phyloP scores from a whole-genome alignment of 2,888 invertebrate species.

The Lydus trimaculatus region DNA sequence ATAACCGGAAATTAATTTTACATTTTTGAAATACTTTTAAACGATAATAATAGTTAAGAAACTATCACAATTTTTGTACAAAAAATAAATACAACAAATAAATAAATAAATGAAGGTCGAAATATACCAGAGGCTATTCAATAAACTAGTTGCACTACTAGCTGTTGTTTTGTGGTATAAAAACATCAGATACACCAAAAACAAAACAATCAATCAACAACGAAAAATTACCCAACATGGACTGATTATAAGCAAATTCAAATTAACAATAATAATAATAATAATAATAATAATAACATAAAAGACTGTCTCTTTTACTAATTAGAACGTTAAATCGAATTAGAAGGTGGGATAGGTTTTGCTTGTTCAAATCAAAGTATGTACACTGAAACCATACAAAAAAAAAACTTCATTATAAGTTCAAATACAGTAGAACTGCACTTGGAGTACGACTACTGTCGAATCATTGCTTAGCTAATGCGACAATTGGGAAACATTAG shows the following conservation, averaged over 20 bases:
- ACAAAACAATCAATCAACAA: neutral
- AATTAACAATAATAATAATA: neutral
- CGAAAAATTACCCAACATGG: neutral
- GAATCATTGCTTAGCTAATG: no score
- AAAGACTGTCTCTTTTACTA: neutral
- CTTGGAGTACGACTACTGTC: no score
- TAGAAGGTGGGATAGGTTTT: neutral
- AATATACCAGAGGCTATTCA: neutral
- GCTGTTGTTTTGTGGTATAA: neutral
- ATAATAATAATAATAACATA: neutral
- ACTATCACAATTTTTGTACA: neutral
- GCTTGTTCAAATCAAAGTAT: neutral
- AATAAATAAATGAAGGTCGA: neutral
- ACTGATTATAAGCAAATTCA: no score
- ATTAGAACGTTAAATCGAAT: neutral
- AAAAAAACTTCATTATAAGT: neutral
- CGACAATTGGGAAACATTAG: no score
- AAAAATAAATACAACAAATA: no score
- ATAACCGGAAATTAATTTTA: constrained; percentile 1
- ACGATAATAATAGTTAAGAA: neutral
- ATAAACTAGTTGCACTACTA: neutral
- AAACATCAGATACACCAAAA: neutral
- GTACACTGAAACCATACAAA: neutral
- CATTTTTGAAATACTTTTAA: neutral
- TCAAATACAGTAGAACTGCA: neutral